Conservation (phyloP, 1,140 invertebrate species). For the Diabrotica virgifera region DNA sequence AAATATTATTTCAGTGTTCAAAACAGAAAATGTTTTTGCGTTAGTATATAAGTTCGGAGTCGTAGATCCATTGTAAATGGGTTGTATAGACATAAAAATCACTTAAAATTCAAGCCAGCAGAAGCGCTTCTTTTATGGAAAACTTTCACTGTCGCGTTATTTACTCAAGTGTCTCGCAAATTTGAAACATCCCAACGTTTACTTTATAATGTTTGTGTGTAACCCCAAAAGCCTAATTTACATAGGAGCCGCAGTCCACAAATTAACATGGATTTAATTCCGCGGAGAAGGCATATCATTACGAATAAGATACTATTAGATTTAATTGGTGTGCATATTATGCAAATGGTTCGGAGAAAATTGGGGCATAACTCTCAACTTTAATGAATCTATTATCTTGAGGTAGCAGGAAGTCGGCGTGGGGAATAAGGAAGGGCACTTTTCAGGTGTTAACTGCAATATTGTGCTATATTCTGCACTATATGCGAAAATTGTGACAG, state of each 20-base stretch:
- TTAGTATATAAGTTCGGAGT: background rate
- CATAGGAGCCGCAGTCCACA: slow-evolving; percentile 19
- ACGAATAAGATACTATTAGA: slow-evolving; percentile 19
- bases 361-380: slow-evolving; percentile 11
- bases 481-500: background rate
- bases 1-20: background rate
- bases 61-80: background rate
- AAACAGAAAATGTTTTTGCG: background rate
- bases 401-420: background rate
- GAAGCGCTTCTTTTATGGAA: background rate
- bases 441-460: background rate
- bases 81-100: background rate
- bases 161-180: slow-evolving; percentile 14
- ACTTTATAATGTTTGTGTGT: slow-evolving; percentile 7
- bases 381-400: slow-evolving; percentile 15
- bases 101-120: background rate
- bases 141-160: background rate
- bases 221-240: slow-evolving; percentile 15
- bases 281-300: slow-evolving; percentile 17
- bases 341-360: slow-evolving; percentile 14
- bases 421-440: slow-evolving; percentile 1
- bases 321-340: slow-evolving; percentile 21
- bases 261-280: slow-evolving; percentile 20
- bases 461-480: slow-evolving; percentile 1
- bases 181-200: slow-evolving; percentile 13